These are phyloP conservation scores for Meloidogyne hapla DNA, from an alignment of 1,140 invertebrate species.

Conservation along the genomic window DNA sequence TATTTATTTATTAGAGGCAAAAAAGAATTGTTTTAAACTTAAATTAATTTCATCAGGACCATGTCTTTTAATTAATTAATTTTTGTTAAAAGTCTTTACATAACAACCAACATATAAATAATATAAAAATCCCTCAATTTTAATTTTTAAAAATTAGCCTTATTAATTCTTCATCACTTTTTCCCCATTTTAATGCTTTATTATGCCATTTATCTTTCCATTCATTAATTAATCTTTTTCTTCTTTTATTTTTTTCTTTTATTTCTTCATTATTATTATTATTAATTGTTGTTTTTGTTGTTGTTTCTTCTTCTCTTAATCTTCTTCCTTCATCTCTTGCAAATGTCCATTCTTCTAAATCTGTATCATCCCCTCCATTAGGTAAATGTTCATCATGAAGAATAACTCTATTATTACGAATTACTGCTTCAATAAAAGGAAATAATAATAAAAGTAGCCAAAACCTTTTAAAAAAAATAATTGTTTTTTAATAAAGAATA, in stretches of 20 bases:
- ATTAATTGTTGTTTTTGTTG: no score
- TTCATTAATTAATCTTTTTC: conserved; percentile 4
- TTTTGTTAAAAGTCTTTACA: no score
- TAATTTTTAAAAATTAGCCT: neutral
- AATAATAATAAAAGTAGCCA: conserved; percentile 6
- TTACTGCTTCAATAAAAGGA: neutral
- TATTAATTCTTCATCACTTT: neutral
- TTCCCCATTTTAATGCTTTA: neutral
- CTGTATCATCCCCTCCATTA: neutral
- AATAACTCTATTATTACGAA: conserved; percentile 30
- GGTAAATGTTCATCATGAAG: conserved; percentile 25
- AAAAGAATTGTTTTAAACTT: no score
- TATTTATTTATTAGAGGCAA: no score
- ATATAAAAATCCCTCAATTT: no score
- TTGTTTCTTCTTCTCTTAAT: no score
- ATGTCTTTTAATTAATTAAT: no score
- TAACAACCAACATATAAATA: no score
- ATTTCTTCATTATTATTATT: neutral
- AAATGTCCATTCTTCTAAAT: no score
- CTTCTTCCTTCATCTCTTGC: no score
- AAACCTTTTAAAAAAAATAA: neutral
- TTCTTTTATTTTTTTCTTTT: neutral
- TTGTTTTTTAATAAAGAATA: neutral
- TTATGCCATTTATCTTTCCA: neutral
- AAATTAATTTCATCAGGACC: no score